phyloP scores from a whole-genome alignment of 1,140 invertebrate species.

The Dreissena rostriformis region DNA sequence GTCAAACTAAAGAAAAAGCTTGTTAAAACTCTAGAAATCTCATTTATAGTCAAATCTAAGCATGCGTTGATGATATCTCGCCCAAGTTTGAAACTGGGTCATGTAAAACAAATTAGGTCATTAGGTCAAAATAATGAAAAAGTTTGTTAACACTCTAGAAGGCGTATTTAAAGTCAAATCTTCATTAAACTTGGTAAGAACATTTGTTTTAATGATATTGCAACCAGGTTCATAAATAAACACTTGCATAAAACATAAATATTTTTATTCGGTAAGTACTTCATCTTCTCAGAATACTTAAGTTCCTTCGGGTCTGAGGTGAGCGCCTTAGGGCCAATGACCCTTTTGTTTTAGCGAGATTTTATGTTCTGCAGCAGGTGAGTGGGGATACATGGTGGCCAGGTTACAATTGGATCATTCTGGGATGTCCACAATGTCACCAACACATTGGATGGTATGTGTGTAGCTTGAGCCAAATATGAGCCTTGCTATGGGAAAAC shows the following conservation, averaged over 20 bases:
- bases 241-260: neutral
- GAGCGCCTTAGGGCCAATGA: neutral
- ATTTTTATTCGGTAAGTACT: neutral
- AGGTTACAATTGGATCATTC: constrained; percentile 82
- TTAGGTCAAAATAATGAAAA: too few species aligned
- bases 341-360: neutral
- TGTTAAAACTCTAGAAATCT: too few species aligned
- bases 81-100: too few species aligned
- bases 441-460: constrained; percentile 82
- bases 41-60: too few species aligned
- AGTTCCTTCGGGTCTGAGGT: neutral
- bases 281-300: neutral
- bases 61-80: too few species aligned
- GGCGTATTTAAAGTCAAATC: too few species aligned
- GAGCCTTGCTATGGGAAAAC: neutral
- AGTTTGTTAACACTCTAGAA: too few species aligned
- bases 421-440: constrained; percentile 80
- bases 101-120: too few species aligned
- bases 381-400: constrained; percentile 78
- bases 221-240: too few species aligned
- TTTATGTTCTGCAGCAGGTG: constrained; percentile 60
- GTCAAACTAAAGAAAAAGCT: too few species aligned
- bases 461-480: neutral
- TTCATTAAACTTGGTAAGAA: too few species aligned
- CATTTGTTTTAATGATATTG: too few species aligned